phyloP scores from a whole-genome alignment of 2,113 vertebrate genomes.

The Emydura subglobosa region DNA sequence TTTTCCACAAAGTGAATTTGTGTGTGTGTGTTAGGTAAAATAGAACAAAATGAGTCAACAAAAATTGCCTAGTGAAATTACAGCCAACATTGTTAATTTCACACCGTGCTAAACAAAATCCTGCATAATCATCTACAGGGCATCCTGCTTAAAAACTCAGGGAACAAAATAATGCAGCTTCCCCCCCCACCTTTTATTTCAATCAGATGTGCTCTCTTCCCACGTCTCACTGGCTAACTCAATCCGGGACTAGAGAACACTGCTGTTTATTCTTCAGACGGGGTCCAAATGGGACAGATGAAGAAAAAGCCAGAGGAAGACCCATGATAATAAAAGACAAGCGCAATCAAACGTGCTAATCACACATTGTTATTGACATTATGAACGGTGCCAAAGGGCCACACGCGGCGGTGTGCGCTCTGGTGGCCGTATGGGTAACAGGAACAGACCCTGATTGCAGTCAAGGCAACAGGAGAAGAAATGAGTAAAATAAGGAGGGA shows the following conservation, averaged over 20 bases:
- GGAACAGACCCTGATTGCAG: not conserved
- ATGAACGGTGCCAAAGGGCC: not conserved
- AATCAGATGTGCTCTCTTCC: not conserved
- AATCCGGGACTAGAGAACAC: not conserved
- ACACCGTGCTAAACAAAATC: not conserved
- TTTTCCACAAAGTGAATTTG: not conserved
- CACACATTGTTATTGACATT: not conserved
- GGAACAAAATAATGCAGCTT: not conserved
- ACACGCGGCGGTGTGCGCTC: not conserved
- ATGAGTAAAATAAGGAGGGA: not conserved
- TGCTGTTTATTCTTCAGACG: not conserved
- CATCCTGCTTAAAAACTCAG: not conserved
- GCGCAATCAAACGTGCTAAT: not conserved
- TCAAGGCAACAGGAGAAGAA: not conserved
- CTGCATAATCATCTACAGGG: not conserved
- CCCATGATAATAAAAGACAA: not conserved
- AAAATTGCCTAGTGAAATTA: not conserved
- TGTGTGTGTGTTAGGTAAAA: not conserved
- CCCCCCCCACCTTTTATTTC: not conserved
- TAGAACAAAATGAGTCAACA: not conserved
- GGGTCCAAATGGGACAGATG: not conserved
- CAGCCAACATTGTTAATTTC: not conserved
- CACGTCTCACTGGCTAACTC: not conserved
- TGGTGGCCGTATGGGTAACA: not conserved
- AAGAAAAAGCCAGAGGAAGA: not conserved